A percentile compares a stretch with the other conserved stretches of the same genome.
phyloP scores from a whole-genome alignment of 2,113 vertebrate species.

The Nanger granti region DNA sequence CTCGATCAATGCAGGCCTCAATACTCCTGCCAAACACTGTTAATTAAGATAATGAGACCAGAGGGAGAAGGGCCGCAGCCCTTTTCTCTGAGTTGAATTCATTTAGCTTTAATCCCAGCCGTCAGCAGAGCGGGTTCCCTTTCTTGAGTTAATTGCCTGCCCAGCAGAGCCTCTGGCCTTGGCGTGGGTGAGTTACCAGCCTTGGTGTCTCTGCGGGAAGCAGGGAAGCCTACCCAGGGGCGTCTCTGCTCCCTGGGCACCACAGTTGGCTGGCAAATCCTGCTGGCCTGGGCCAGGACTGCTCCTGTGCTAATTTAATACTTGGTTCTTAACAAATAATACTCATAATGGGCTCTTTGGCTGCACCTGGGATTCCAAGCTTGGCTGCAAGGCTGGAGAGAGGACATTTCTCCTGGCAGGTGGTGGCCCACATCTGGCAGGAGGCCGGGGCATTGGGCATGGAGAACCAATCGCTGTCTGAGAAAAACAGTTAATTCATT shows the following conservation, averaged over 20 bases:
- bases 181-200: neutral
- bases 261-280: neutral
- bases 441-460: rapidly evolving
- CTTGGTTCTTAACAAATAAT: neutral
- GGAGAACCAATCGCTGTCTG: neutral
- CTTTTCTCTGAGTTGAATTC: neutral
- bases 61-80: neutral
- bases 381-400: neutral
- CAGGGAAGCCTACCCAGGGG: neutral
- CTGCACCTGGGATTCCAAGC: neutral
- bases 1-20: neutral
- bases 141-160: neutral
- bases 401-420: neutral
- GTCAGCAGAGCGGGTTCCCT: neutral
- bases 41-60: conserved; percentile 27
- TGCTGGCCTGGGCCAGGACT: neutral
- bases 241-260: neutral
- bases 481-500: neutral
- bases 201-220: neutral
- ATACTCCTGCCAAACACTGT: neutral
- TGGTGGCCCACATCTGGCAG: neutral
- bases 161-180: neutral
- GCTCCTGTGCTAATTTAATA: neutral
- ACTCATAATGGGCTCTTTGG: neutral
- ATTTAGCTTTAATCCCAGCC: neutral